Evolutionary conservation across 2,797 vertebrate species (phyloP).

Genomic region (Choloepus didactylus): DNA sequence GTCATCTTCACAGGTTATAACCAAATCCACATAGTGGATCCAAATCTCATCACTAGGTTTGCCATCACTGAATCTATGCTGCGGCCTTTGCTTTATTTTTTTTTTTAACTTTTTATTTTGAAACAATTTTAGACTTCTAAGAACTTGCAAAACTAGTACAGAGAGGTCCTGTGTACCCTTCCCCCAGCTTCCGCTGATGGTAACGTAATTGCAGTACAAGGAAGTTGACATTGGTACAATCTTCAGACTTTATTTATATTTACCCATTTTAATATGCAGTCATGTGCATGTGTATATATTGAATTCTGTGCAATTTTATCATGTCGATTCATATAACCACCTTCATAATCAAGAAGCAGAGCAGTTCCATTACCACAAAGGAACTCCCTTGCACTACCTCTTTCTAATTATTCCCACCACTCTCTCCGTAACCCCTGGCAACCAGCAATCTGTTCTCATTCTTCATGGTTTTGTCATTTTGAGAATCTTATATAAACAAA

Average conservation of each 20-base stretch:
- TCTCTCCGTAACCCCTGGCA: background rate
- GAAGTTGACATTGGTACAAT: background rate
- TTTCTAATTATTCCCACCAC: too few relatives aligned
- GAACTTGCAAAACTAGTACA: background rate
- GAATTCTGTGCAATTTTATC: background rate
- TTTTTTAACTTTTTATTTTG: too few relatives aligned
- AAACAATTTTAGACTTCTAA: background rate
- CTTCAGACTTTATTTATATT: background rate
- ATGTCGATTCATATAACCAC: background rate
- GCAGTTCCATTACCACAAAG: background rate
- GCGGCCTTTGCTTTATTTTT: background rate
- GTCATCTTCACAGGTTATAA: background rate
- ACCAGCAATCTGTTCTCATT: background rate
- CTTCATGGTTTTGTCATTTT: background rate
- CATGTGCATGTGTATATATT: background rate
- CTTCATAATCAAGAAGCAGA: background rate
- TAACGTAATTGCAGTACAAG: background rate
- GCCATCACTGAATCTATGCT: background rate
- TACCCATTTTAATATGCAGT: background rate
- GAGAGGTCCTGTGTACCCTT: background rate
- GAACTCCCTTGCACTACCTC: too few relatives aligned
- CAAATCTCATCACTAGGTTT: background rate
- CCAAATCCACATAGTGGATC: conserved; percentile 4
- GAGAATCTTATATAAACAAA: background rate
- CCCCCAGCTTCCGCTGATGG: too few relatives aligned